These are phyloP conservation scores for Neelides folsomi DNA, from an alignment of 2,888 invertebrate species.

Conservation along the genomic window DNA sequence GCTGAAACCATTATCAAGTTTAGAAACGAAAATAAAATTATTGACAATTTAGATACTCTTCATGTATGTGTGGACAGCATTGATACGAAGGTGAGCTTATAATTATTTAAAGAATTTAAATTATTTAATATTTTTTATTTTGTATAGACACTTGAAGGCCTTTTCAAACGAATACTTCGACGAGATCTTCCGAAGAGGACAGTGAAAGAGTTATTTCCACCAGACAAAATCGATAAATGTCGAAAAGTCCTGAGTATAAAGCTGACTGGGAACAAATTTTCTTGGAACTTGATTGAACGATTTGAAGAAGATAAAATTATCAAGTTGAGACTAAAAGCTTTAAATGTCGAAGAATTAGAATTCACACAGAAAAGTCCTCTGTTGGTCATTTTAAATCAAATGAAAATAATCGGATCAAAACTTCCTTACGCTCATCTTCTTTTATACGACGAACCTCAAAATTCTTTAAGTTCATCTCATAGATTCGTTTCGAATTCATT, in stretches of 20 bases:
- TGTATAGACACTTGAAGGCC: slow-evolving; percentile 1
- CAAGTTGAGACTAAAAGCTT: slow-evolving; percentile 5
- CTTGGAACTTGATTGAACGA: slow-evolving; percentile 13
- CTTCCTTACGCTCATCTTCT: slow-evolving; percentile 19
- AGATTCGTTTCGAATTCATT: slow-evolving; percentile 17
- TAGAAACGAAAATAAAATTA: slow-evolving; percentile 2
- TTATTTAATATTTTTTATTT: not conserved
- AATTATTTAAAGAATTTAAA: not conserved
- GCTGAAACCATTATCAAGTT: slow-evolving; percentile 8
- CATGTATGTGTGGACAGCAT: slow-evolving; percentile 1
- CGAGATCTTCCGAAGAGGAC: not conserved
- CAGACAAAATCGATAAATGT: slow-evolving; percentile 3
- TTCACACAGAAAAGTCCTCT: slow-evolving; percentile 16
- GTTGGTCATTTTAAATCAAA: slow-evolving; percentile 14
- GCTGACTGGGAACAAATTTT: slow-evolving; percentile 12
- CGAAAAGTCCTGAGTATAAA: slow-evolving; percentile 16
- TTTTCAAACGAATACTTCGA: slow-evolving; percentile 3
- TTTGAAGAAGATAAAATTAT: not conserved
- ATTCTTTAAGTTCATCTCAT: slow-evolving; percentile 4
- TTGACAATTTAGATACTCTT: slow-evolving; percentile 4
- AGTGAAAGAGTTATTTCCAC: not conserved
- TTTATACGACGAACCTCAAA: slow-evolving; percentile 21
- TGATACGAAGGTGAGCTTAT: slow-evolving; percentile 7
- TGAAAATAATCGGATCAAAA: slow-evolving; percentile 9
- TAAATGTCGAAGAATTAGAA: slow-evolving; percentile 4